Percentiles rank a stretch among this genome's conserved stretches.
Conservation (phyloP, 2,113 vertebrate species). For the Cryptomyrus ogoouensis region DNA sequence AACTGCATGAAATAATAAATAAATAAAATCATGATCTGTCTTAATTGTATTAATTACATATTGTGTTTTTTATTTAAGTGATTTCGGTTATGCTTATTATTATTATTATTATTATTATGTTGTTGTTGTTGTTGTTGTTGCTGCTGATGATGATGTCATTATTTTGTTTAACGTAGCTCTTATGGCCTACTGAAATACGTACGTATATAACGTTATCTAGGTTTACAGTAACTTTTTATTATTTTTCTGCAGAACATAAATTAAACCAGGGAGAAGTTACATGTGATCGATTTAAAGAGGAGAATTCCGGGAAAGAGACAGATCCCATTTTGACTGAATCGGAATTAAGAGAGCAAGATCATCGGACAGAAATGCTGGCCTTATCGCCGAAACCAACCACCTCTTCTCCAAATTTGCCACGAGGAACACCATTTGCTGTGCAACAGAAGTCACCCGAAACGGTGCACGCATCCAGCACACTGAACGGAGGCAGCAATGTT, state of each 20-base stretch:
- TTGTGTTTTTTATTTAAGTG: slow-evolving; percentile 45
- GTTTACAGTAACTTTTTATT: slow-evolving; percentile 7
- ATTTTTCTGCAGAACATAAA: slow-evolving; percentile 26
- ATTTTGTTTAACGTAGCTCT: not conserved
- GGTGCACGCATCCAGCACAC: not conserved
- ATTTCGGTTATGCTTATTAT: slow-evolving; percentile 6
- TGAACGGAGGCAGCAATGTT: slow-evolving; percentile 44
- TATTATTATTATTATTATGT: slow-evolving; percentile 7
- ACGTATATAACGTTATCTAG: not conserved
- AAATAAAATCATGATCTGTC: slow-evolving; percentile 58
- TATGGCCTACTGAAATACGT: not conserved
- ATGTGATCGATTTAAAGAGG: slow-evolving; percentile 35
- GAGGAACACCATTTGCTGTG: slow-evolving; percentile 28
- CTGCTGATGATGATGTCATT: not conserved
- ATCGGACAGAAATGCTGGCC: slow-evolving; percentile 44
- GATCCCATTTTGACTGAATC: slow-evolving; percentile 56
- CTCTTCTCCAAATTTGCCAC: slow-evolving; percentile 39
- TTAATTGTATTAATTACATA: slow-evolving; percentile 49
- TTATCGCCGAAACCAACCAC: slow-evolving; percentile 41
- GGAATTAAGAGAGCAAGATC: slow-evolving; percentile 64
- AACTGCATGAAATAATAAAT: slow-evolving; percentile 75
- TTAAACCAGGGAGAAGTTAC: slow-evolving; percentile 30
- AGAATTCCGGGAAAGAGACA: slow-evolving; percentile 32
- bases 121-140: not conserved
- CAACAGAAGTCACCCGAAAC: slow-evolving; percentile 25